phyloP scores from a whole-genome alignment of 2,797 vertebrate species.

The Decapterus maruadsi region DNA sequence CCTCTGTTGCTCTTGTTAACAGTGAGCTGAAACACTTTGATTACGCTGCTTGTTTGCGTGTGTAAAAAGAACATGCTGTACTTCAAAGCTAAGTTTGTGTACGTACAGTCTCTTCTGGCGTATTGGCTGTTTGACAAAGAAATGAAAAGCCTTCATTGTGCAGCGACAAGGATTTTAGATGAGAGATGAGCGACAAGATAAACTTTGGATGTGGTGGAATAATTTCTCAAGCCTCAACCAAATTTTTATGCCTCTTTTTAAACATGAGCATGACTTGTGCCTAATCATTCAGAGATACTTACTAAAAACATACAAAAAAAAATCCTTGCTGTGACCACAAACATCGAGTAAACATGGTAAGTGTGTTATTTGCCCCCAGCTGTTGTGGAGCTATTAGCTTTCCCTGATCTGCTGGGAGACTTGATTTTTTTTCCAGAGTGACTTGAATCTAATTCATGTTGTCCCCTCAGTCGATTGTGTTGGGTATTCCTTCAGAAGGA shows the following conservation, averaged over 20 bases:
- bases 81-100: conserved; percentile 17
- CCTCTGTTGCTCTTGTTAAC: conserved; percentile 7
- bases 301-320: too few relatives aligned
- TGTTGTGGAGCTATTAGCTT: not conserved
- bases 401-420: not conserved
- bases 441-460: not conserved
- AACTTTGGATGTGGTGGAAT: not conserved
- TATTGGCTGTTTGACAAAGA: not conserved
- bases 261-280: too few relatives aligned
- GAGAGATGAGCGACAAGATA: not conserved
- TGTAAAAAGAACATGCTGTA: conserved; percentile 3
- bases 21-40: conserved; percentile 8
- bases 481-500: not conserved
- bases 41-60: not conserved
- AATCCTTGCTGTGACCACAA: not conserved
- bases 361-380: not conserved
- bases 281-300: not conserved
- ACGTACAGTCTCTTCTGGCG: not conserved
- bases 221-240: not conserved
- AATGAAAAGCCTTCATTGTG: not conserved
- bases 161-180: not conserved
- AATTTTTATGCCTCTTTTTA: not conserved
- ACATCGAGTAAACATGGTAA: not conserved
- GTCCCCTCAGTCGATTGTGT: not conserved
- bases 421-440: not conserved